Evolutionary conservation across 2,888 invertebrate species (phyloP), one percentile per base, ranked within the genome.

Genomic region (Meghimatium bilineatum): DNA sequence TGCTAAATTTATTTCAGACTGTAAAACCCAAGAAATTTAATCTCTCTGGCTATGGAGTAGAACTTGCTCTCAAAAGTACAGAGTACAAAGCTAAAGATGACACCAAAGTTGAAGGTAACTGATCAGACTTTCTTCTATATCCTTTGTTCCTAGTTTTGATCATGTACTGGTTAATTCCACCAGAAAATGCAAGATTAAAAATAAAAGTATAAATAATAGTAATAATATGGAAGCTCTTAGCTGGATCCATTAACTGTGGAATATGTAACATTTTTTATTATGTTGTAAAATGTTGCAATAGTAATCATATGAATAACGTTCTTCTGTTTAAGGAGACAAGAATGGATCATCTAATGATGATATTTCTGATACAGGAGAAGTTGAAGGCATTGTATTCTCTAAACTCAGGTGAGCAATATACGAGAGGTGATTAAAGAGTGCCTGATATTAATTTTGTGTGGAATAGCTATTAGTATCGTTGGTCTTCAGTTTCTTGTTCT

Each of bases 51-150:
- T 99, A 99, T 94, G 99, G 99, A 32, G 98, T 99, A 0, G 99
- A 99, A 93, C 94, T 99, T 79, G 98, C 99, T 93, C 96, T 99
- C 92, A 99, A 99, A 94, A 99, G 98, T 85, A 99, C 99, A 0
- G 99, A 99, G 93, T 99, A 99, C 93, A 99, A 99, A 94, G 99
- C 98, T 83, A 98, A 99, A 91, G 99, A 99, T 94, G 96, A 96
- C 92, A 95, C 96, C 17, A 96, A 96, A 93, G 93, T 94, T 38
- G 93, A 94, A 89, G 92, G 93, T 69, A 69, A 8, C 14, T 66
- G 32, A n/a, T 66, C 5, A 32, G n/a, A n/a, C 34, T 69, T 69
- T 23, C 6, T 23, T 23, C 23, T 56, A 20, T 20, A 23, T 56
- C 2, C 20, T 23, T 56, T 56, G 14, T 56, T 56, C 23, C 56